Percentiles rank a stretch among this genome's conserved stretches.
Evolutionary conservation across 1,140 invertebrate species (phyloP).

Genomic region (Leucophenga varia): DNA sequence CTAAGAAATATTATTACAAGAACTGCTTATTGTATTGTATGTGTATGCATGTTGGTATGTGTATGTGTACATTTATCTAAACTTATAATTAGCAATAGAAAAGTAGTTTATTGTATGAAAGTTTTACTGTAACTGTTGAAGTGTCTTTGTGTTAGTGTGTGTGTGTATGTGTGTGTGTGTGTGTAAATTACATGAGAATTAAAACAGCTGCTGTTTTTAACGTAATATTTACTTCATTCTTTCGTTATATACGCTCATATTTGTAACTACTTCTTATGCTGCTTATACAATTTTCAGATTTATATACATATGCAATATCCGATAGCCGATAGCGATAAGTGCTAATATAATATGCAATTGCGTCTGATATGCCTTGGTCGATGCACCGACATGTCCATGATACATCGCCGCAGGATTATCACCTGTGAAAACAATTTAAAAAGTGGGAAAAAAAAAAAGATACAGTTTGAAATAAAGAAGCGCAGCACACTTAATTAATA

Average conservation of each 20-base stretch:
- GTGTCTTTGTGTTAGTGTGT: background rate
- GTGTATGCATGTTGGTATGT: background rate
- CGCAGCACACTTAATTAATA: too few relatives aligned
- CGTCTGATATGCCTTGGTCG: conserved; percentile 55
- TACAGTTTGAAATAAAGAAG: too few relatives aligned
- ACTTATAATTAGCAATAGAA: too few relatives aligned
- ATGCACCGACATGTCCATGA: conserved; percentile 61
- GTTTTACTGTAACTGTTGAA: too few relatives aligned
- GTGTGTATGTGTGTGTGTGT: background rate
- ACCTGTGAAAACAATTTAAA: conserved; percentile 44
- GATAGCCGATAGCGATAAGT: conserved; percentile 48
- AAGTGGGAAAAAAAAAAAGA: background rate
- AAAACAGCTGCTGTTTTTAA: background rate
- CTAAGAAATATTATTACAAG: too few relatives aligned
- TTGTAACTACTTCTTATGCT: background rate
- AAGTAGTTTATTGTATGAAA: too few relatives aligned
- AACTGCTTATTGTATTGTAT: too few relatives aligned
- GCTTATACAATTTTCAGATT: conserved; percentile 44
- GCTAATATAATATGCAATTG: conserved; percentile 45
- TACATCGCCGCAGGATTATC: conserved; percentile 66
- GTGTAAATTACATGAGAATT: background rate
- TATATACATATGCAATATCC: conserved; percentile 47
- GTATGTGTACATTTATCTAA: background rate
- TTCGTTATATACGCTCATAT: too few relatives aligned
- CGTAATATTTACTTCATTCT: too few relatives aligned